Evolutionary conservation across 2,113 vertebrate species (phyloP).

Genomic region (Psettodes erumei): DNA sequence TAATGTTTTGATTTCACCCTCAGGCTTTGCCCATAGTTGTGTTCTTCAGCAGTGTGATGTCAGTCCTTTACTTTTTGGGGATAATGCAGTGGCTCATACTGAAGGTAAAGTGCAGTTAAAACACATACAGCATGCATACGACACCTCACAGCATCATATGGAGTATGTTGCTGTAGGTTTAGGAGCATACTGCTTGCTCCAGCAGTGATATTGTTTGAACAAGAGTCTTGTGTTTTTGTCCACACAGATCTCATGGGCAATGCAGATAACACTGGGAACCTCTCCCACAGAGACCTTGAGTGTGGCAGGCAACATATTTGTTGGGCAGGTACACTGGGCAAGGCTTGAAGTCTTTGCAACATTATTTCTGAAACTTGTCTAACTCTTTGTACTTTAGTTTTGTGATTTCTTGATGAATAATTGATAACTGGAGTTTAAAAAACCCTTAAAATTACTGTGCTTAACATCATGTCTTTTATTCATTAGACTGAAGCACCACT

Average conservation of each 20-base stretch:
- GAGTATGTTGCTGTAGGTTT: not conserved
- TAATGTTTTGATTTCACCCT: conserved; percentile 34
- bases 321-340: conserved; percentile 88
- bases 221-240: conserved; percentile 52
- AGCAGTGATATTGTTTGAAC: conserved; percentile 27
- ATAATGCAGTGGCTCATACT: conserved; percentile 93
- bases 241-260: conserved; percentile 91
- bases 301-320: conserved; percentile 96
- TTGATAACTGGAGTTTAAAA: not conserved
- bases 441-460: not conserved
- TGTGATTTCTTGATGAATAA: not conserved
- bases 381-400: not conserved
- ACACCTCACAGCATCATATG: not conserved
- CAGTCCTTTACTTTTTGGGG: conserved; percentile 92
- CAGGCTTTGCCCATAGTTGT: conserved; percentile 91
- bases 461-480: conserved; percentile 13
- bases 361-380: not conserved
- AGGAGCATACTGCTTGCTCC: not conserved
- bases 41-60: conserved; percentile 97
- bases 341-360: not conserved
- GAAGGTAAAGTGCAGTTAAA: conserved; percentile 84
- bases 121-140: not conserved
- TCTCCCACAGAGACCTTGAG: conserved; percentile 92
- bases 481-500: conserved; percentile 90
- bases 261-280: conserved; percentile 94